Percentiles rank a stretch among this genome's conserved stretches.
Conservation (phyloP, 2,113 vertebrate genomes). For the Pogona vitticeps region DNA sequence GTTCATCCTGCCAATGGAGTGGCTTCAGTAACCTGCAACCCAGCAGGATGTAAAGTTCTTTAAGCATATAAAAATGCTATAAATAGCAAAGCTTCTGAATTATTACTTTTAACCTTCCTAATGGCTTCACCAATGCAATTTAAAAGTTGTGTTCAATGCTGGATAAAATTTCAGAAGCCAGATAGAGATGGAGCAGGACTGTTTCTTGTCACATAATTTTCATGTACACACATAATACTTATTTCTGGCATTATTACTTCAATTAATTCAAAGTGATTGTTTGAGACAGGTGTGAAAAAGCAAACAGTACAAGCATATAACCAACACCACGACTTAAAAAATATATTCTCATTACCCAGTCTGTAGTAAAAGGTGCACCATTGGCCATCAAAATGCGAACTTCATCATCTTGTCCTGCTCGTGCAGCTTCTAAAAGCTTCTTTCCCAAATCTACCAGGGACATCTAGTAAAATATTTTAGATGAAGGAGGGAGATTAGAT, state of each 20-base stretch:
- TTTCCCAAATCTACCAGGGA: conserved; percentile 89
- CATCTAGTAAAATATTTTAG: conserved; percentile 75
- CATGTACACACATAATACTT: no score
- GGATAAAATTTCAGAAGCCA: background rate
- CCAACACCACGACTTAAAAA: background rate
- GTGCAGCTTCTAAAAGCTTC: conserved; percentile 90
- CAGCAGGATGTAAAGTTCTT: background rate
- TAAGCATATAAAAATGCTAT: background rate
- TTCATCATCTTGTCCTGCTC: conserved; percentile 89
- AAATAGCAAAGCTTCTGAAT: background rate
- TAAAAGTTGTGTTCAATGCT: background rate
- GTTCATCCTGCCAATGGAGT: background rate
- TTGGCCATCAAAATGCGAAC: conserved; percentile 92
- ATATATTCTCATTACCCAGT: conserved; percentile 81
- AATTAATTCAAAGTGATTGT: conserved; percentile 4
- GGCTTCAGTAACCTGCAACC: background rate
- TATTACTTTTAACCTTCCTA: background rate
- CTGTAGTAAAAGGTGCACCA: conserved; percentile 90
- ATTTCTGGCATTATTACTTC: no score
- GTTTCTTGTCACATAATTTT: no score
- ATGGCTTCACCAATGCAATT: background rate
- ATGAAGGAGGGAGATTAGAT: background rate
- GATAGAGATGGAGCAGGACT: background rate
- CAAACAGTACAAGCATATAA: background rate
- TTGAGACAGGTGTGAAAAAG: background rate